Evolutionary conservation across 2,113 vertebrate species (phyloP), one percentile per base, ranked within the genome.

Genomic region (Cathartes aura): DNA sequence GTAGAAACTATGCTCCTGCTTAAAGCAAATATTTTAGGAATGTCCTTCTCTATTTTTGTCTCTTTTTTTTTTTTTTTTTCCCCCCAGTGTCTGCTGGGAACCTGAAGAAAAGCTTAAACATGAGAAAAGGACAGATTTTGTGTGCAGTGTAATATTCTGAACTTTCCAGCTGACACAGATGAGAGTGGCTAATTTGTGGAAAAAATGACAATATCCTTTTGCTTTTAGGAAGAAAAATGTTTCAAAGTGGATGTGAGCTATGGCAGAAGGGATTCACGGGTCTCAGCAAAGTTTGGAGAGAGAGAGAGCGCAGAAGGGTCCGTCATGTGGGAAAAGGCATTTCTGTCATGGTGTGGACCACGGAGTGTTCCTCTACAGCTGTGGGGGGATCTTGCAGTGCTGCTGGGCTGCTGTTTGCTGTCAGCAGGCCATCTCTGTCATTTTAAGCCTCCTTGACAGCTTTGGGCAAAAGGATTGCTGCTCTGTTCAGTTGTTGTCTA

Each of bases 151-250:
- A 98, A 99, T 92, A 96, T 99, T 72, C 98, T 98, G 93, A 99
- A 97, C 7, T 99, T 99, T 82, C 98, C 99, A n/a, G 98, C 98
- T 36, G 76, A 98, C 32, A 97, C 98, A 86, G 98, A 97, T 71
- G 98, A 99, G 79, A 98, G 97, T 48, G 99, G 99, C 95, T 98
- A 98, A 82, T 99, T 98, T 96, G 97, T 93, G 74, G 98, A 6
- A 98, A 94, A 99, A 97, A 98, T 98, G 97, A 97, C 98, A 23
- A 99, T 99, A 99, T 99, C 99, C 99, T 99, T 95, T 93, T 82
- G 83, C 22, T 82, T 82, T n/a, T 26, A 36, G 50, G 45, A 62
- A 30, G 40, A 36, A 55, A 64, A 68, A 5, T 0, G 1, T 48
- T 80, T 68, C 22, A 2, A 43, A 63, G 29, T 11, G 21, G 60